Base-by-base conservation (phyloP, 2,797 vertebrate species). In the Sphenopsis melanotis region DNA sequence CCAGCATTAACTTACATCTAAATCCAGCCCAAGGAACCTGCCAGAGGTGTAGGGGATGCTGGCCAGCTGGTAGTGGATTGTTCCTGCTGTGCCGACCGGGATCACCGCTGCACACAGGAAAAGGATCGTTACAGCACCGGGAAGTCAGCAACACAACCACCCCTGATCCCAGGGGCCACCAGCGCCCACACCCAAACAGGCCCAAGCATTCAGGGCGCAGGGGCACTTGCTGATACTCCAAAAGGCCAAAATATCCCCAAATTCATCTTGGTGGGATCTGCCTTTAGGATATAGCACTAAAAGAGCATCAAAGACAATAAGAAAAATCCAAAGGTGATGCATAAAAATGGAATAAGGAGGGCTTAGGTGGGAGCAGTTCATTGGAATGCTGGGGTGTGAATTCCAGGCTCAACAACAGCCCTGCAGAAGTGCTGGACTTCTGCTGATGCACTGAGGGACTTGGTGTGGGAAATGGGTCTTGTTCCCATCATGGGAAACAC, bases 391-490 rank as follows among this genome's bases (percentile, higher is more conserved):
- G 10, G 1, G 46, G 12, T 21, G 22, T 10, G 61, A 70, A 21
- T 15, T 37, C 11, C 2, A 6, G 29, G 60, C 15, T 74, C 56
- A 29, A 1, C 5, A 11, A 12, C 7, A n/a, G 64, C 6, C 56
- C 24, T 20, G 36, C 14, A 7, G 39, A 29, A 36, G 13, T 1
- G 12, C 29, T 23, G 60, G 80, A 13, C 27, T 47, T 39, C 39
- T 53, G 23, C 2, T 8, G 42, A 11, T 3, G 21, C n/a, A 3
- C 41, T 16, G 2, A 5, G 1, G 71, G 34, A 37, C 11, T 10
- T 1, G 21, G 3, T 0, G 0, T 5, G 37, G 71, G 47, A 29
- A 47, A 6, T 24, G 32, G 24, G 9, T 1, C 4, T 13, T 69
- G 29, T 11, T 52, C 36, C 66, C 44, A 5, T 13, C 1, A 1